Evolutionary conservation across 2,888 invertebrate species (phyloP), one percentile per base, ranked within the genome.

Genomic region (Heliconius ethilla): DNA sequence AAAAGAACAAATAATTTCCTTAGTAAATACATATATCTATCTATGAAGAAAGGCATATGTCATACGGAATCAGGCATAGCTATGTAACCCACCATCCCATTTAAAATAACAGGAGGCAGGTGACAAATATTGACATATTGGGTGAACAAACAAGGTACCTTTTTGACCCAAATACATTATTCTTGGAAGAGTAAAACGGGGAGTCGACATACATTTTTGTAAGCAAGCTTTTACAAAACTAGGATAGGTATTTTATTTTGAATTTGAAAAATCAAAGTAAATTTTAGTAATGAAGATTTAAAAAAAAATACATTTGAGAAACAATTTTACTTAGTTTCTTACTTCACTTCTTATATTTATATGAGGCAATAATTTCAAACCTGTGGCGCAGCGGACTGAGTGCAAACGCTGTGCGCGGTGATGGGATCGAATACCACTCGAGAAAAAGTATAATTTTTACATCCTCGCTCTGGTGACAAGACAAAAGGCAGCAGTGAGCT

Each of bases 111-210:
- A 80, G 78, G 78, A 81, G 81, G 82, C 79, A 81, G 81, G 86
- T 84, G 87, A 87, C 88, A 87, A 89, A 90, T 89, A 90, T 90
- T 90, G 86, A 90, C 89, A 85, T 84, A 86, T 85, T 84, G 85
- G 83, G 78, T 75, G 78, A 79, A 82, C 85, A 85, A 85, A 86
- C 83, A 85, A 69, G 15, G 83, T 79, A 84, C 85, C 88, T 87
- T 88, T 89, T 87, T 88, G 87, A 89, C 87, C 88, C 89, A 89
- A 90, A 90, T 88, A 89, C 81, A 84, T 82, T 84, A 84, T 90
- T 90, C 90, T 84, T 81, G 82, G 90, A 90, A 90, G 80, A 80
- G 80, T 75, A 81, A 80, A 75, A 80, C 78, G 76, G 70, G 74
- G 79, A 80, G 81, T 79, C 78, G 75, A 75, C 27, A 63, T 63